phyloP scores from a whole-genome alignment of 2,113 vertebrate genomes.

The Rhinichthys klamathensis region DNA sequence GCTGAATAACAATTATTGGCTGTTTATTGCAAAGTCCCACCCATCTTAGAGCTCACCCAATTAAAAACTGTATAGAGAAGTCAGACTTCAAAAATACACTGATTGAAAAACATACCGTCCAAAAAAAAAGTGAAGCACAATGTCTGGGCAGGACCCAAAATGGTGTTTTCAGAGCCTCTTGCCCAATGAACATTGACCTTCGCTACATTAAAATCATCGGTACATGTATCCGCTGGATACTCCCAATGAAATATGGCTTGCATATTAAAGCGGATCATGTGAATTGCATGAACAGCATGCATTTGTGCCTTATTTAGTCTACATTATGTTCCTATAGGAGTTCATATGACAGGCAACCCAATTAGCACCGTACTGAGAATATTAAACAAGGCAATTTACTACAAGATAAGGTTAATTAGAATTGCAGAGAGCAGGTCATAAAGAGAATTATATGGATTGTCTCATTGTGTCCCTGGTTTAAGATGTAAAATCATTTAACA shows the following conservation, averaged over 20 bases:
- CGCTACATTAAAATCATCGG: not conserved
- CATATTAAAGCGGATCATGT: not conserved
- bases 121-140: not conserved
- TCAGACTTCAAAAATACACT: too few relatives aligned
- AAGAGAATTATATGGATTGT: not conserved
- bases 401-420: slow-evolving; percentile 12
- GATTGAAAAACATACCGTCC: not conserved
- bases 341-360: not conserved
- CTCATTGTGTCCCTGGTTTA: slow-evolving; percentile 1
- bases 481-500: not conserved
- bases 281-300: not conserved
- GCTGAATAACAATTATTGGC: too few relatives aligned
- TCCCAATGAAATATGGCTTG: not conserved
- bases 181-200: not conserved
- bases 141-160: not conserved
- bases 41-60: too few relatives aligned
- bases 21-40: too few relatives aligned
- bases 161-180: not conserved
- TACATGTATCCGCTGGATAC: not conserved
- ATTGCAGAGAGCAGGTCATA: not conserved
- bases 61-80: too few relatives aligned
- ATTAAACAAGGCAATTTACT: not conserved
- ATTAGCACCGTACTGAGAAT: not conserved
- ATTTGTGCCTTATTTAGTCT: not conserved
- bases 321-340: not conserved